Conservation (phyloP, 2,797 vertebrate genomes). For the Neomorphus geoffroyi region DNA sequence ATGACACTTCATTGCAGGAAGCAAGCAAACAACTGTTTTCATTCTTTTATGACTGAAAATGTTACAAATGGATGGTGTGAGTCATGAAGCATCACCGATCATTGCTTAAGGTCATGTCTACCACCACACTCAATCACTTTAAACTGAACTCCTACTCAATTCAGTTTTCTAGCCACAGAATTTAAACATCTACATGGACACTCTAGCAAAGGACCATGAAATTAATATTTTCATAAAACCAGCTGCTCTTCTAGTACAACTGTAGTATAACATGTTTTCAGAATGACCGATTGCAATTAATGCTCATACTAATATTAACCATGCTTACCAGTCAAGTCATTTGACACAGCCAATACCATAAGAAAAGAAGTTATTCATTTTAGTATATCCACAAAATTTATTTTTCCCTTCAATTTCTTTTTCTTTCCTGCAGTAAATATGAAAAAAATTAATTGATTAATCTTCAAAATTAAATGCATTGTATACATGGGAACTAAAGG, state of each 20-base stretch:
- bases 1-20: background rate
- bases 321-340: background rate
- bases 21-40: background rate
- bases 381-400: background rate
- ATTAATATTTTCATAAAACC: background rate
- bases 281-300: background rate
- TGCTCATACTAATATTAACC: background rate
- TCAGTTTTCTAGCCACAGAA: background rate
- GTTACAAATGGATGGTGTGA: background rate
- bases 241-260: background rate
- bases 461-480: background rate
- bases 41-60: background rate
- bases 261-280: background rate
- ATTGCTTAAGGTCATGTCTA: background rate
- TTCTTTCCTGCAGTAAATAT: background rate
- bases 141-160: background rate
- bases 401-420: background rate
- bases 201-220: background rate
- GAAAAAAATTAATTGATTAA: background rate
- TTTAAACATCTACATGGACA: background rate
- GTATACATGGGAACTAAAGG: background rate
- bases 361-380: background rate
- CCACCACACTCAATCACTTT: background rate
- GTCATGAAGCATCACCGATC: background rate
- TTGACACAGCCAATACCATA: background rate